These are phyloP conservation scores for Chymomyza procnemis DNA, from an alignment of 2,888 invertebrate genomes.

Conservation along the genomic window DNA sequence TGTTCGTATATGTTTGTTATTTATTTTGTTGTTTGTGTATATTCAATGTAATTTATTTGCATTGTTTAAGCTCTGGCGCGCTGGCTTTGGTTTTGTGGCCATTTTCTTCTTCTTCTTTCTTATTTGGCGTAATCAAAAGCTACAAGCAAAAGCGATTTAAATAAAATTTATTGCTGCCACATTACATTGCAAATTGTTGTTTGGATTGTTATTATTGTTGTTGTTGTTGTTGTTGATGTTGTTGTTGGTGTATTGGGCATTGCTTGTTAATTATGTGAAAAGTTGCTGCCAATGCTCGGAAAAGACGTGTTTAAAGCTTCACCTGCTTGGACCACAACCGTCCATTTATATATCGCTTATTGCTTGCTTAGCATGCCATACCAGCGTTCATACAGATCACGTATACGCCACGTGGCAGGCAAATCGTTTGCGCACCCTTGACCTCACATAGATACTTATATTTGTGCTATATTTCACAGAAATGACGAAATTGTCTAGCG, in stretches of 20 bases:
- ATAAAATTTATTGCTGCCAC: conserved; percentile 74
- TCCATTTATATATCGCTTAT: neutral
- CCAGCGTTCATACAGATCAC: conserved; percentile 44
- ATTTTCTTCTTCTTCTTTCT: conserved; percentile 51
- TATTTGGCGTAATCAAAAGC: conserved; percentile 26
- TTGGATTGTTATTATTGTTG: conserved; percentile 21
- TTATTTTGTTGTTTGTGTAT: neutral
- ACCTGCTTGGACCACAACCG: neutral
- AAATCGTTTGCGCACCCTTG: conserved; percentile 1
- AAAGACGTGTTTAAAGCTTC: conserved; percentile 29
- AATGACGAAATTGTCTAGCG: conserved; percentile 20
- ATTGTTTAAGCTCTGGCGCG: conserved; percentile 56
- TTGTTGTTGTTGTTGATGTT: neutral
- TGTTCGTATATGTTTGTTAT: too few species aligned
- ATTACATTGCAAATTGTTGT: conserved; percentile 67
- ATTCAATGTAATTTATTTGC: conserved; percentile 67
- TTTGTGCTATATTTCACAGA: conserved; percentile 28
- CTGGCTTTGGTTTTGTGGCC: conserved; percentile 20
- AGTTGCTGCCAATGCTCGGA: conserved; percentile 33
- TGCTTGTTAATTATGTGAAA: conserved; percentile 68
- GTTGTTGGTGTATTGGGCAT: conserved; percentile 6
- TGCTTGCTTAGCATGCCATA: neutral
- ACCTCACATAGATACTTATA: neutral
- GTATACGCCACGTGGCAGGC: conserved; percentile 69
- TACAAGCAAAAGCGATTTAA: conserved; percentile 62